These are phyloP conservation scores for Nebria salina DNA, from an alignment of 2,888 invertebrate species.

Conservation along the genomic window DNA sequence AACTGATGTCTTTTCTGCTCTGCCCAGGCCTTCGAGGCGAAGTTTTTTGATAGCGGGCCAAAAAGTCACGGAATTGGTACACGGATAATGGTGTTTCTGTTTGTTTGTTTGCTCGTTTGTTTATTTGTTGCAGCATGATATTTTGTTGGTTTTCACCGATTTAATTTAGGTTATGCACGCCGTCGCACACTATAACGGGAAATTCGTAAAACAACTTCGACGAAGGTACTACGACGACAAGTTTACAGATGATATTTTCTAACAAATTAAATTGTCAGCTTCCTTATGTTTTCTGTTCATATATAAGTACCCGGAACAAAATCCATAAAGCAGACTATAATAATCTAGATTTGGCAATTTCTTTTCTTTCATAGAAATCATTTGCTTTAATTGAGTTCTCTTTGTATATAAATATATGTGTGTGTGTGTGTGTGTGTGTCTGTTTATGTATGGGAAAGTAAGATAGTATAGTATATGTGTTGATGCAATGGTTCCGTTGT, in stretches of 20 bases:
- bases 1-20: neutral
- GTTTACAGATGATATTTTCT: neutral
- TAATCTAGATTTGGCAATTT: too few relatives aligned
- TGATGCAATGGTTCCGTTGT: conserved; percentile 17
- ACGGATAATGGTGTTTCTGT: conserved; percentile 4
- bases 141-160: conserved; percentile 7
- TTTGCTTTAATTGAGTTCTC: too few relatives aligned
- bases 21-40: neutral
- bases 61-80: neutral
- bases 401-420: neutral
- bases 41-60: neutral
- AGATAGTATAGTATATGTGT: neutral
- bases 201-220: neutral
- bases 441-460: neutral
- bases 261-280: neutral
- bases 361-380: too few relatives aligned
- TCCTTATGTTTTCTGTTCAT: neutral
- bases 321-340: too few relatives aligned
- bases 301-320: too few relatives aligned
- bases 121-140: conserved; percentile 7
- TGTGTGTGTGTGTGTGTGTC: neutral
- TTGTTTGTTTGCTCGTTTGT: conserved; percentile 15
- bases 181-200: neutral
- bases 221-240: neutral
- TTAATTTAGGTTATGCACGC: neutral